A percentile compares a stretch with the other conserved stretches of the same genome.
These are phyloP conservation scores for Leiothrix lutea DNA, from an alignment of 2,113 vertebrate species.

Conservation along the genomic window DNA sequence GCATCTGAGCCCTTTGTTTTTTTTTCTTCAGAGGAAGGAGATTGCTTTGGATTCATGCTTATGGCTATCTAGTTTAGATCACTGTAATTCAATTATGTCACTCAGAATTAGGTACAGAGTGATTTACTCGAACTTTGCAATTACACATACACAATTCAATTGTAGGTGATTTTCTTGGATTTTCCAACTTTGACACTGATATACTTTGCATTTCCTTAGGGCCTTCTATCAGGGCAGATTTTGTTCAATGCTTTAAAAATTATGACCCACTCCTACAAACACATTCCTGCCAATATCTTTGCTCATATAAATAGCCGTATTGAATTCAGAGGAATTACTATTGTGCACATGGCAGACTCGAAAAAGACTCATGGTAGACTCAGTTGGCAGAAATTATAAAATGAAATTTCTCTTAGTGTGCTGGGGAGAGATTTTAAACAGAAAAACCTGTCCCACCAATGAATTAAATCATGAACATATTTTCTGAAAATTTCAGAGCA, in stretches of 20 bases:
- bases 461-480: background rate
- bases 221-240: background rate
- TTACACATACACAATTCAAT: constrained; percentile 30
- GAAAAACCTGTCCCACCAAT: background rate
- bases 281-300: background rate
- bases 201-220: constrained; percentile 47
- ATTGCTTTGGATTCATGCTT: background rate
- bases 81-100: constrained; percentile 37
- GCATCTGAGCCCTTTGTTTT: background rate
- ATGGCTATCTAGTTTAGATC: background rate
- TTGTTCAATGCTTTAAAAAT: constrained; percentile 23
- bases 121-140: constrained; percentile 54
- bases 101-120: constrained; percentile 8
- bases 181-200: constrained; percentile 51
- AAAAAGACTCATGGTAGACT: background rate
- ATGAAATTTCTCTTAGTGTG: background rate
- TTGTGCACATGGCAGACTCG: background rate
- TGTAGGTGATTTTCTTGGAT: constrained; percentile 37
- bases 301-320: background rate
- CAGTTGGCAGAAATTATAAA: background rate
- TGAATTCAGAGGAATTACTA: background rate
- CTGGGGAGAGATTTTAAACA: background rate
- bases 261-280: background rate
- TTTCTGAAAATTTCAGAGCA: background rate
- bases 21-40: background rate